Base-by-base conservation (phyloP, 2,113 vertebrate species). In the Smithornis capensis region DNA sequence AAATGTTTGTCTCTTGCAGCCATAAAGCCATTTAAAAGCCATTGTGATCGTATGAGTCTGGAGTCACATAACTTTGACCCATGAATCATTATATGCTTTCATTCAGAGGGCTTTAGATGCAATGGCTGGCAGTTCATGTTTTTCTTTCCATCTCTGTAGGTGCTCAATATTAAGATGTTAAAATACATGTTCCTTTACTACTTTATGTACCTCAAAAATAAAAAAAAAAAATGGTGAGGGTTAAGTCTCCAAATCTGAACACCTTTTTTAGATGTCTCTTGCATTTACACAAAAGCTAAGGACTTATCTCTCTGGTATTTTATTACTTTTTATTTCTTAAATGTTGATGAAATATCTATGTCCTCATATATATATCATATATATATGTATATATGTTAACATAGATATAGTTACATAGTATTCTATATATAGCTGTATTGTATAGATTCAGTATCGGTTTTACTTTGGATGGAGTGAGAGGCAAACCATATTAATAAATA, bases 61-160 rank as follows among this genome's bases (percentile, higher is more conserved):
- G 24, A 65, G 71, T 91, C 92, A 90, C 23, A 7, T 90, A 57
- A 91, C 63, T 50, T 85, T 64, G 83, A 59, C 82, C 80, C 9
- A 10, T 97, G 84, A 94, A 81, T 96, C 37, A 69, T 77, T 90
- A 40, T 49, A 27, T 95, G 53, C 76, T 95, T 82, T 81, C 94
- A 47, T 81, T 95, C 84, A 81, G 27, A 71, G 47, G 62, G 33
- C 71, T 78, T 90, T 71, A 73, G 85, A 56, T 81, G 70, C 13
- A 62, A 31, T 81, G 56, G 27, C 83, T 95, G 63, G 92, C 90
- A 97, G 92, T 83, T 37, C 82, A 21, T 88, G 10, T 90, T 21
- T 29, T n/a, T 63, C 9, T 81, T 52, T 79, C 65, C 10, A 6
- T 80, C 80, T 82, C 82, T 90, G 74, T 63, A 77, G 80, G 69